Percentiles rank a stretch among this genome's conserved stretches.
Evolutionary conservation across 2,888 invertebrate species (phyloP).

Genomic region (Thelaira solivaga): DNA sequence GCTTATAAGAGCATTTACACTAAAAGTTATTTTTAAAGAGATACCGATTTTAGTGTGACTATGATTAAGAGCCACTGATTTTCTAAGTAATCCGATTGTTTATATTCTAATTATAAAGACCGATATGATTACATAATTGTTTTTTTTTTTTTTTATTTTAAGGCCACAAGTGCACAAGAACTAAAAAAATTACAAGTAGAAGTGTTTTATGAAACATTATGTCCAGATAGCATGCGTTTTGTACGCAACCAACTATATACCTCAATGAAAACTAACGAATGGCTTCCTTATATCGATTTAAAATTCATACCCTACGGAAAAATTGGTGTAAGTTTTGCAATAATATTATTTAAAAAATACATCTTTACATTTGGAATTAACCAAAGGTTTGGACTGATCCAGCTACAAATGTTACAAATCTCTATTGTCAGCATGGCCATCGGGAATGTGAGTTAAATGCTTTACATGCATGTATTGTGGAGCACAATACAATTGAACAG

Average conservation of each 20-base stretch:
- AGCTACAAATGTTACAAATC: slow-evolving; percentile 61
- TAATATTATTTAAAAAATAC: background rate
- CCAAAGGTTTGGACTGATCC: slow-evolving; percentile 66
- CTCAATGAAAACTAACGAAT: slow-evolving; percentile 68
- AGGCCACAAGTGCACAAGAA: slow-evolving; percentile 34
- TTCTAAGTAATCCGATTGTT: too few species aligned
- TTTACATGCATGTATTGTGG: slow-evolving; percentile 74
- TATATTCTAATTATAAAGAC: too few species aligned
- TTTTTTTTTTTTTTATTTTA: background rate
- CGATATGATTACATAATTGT: too few species aligned
- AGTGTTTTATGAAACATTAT: slow-evolving; percentile 75
- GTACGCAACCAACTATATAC: slow-evolving; percentile 68
- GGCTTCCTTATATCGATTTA: slow-evolving; percentile 69
- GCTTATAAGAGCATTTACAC: too few species aligned
- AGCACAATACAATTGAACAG: slow-evolving; percentile 66
- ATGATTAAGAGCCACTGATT: too few species aligned
- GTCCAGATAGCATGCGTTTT: slow-evolving; percentile 73
- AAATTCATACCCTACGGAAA: slow-evolving; percentile 75
- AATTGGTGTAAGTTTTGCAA: slow-evolving; percentile 69
- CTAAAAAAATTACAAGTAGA: slow-evolving; percentile 67
- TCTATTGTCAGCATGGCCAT: slow-evolving; percentile 73
- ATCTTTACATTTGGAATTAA: background rate
- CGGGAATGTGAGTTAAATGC: slow-evolving; percentile 75
- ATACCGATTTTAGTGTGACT: too few species aligned
- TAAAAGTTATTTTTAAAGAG: too few species aligned